Percentiles rank a stretch among this genome's conserved stretches.
Conservation (phyloP, 2,113 vertebrate species). For the Cacatua alba region DNA sequence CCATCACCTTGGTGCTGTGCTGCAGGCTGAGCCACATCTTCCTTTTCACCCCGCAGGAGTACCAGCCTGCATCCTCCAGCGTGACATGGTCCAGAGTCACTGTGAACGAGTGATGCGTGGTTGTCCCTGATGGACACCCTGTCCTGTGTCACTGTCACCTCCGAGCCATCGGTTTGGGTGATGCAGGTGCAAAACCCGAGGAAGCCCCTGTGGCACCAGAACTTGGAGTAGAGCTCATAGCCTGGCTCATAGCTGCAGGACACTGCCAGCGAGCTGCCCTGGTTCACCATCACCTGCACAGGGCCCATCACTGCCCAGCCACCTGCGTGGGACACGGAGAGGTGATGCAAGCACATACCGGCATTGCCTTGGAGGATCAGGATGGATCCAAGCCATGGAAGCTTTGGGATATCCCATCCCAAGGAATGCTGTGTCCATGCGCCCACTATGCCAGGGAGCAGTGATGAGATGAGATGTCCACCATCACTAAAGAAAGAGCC, state of each 20-base stretch:
- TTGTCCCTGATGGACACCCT: conserved; percentile 21
- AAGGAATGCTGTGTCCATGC: rapidly evolving
- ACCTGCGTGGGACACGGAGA: neutral
- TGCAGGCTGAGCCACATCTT: rapidly evolving
- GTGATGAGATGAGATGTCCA: neutral
- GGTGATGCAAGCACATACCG: rapidly evolving
- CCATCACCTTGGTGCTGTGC: neutral
- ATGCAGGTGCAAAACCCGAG: neutral
- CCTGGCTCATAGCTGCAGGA: neutral
- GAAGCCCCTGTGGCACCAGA: neutral
- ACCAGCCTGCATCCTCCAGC: rapidly evolving
- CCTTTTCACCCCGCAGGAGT: neutral
- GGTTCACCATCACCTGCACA: rapidly evolving
- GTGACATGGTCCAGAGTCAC: neutral
- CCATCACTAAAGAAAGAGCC: neutral
- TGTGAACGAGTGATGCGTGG: neutral
- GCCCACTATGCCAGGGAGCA: rapidly evolving
- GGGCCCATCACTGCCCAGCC: neutral
- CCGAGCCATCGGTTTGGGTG: rapidly evolving
- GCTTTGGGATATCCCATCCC: rapidly evolving
- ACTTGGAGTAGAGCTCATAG: neutral
- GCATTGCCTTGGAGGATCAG: rapidly evolving
- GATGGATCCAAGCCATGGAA: neutral
- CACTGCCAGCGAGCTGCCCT: neutral
- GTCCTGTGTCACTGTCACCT: neutral